These are phyloP conservation scores for Aphelinus certus DNA, from an alignment of 1,140 invertebrate genomes.

Conservation along the genomic window DNA sequence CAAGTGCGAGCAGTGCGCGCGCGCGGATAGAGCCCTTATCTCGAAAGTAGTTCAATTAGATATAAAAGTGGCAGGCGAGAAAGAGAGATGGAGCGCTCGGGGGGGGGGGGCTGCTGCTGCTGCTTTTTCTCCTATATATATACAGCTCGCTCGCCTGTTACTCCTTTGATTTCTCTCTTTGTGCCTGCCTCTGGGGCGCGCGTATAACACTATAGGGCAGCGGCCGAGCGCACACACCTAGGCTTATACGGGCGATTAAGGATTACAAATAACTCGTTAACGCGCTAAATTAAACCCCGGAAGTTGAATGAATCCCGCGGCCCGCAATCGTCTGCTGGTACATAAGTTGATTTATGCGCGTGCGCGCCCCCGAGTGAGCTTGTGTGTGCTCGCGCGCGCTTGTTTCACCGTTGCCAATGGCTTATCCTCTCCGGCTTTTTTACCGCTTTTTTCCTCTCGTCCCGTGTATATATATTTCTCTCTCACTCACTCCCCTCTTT, in stretches of 20 bases:
- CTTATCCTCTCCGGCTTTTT: neutral
- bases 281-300: slow-evolving; percentile 34
- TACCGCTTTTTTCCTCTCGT: no score
- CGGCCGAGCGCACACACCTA: slow-evolving; percentile 19
- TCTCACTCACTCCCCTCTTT: neutral
- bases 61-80: slow-evolving; percentile 45
- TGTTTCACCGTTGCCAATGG: neutral
- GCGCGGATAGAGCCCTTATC: slow-evolving; percentile 49
- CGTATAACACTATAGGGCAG: neutral
- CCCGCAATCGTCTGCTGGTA: neutral
- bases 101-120: neutral
- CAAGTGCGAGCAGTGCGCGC: slow-evolving; percentile 33
- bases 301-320: slow-evolving; percentile 37
- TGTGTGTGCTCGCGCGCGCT: neutral
- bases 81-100: neutral
- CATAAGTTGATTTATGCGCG: slow-evolving; percentile 2
- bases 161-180: neutral
- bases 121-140: neutral
- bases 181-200: neutral
- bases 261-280: slow-evolving; percentile 44
- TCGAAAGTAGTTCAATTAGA: slow-evolving; percentile 56
- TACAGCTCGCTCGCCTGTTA: neutral
- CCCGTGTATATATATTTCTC: neutral
- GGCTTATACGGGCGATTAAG: slow-evolving; percentile 45
- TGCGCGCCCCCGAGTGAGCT: neutral